Conservation (phyloP, 2,888 invertebrate species). For the Archaeoteleia sp. region DNA sequence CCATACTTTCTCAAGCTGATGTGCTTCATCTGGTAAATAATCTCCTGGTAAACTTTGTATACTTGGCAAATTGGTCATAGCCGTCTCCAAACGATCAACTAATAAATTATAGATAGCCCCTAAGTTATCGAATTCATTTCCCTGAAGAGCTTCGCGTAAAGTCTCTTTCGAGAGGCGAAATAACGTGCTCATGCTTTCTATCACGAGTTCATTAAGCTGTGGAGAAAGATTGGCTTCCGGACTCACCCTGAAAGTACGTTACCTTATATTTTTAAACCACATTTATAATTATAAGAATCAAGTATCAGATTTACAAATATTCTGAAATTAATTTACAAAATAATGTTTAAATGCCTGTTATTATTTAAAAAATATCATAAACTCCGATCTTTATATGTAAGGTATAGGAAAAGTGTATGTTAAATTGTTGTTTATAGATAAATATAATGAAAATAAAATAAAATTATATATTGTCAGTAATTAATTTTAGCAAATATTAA, state of each 20-base stretch:
- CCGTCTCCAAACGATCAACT: constrained; percentile 82
- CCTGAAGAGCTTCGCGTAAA: constrained; percentile 85
- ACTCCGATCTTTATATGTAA: too few relatives aligned
- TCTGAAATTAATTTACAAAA: too few relatives aligned
- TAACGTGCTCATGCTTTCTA: constrained; percentile 88
- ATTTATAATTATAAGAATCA: too few relatives aligned
- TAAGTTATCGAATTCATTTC: constrained; percentile 92
- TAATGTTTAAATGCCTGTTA: too few relatives aligned
- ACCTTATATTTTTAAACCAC: constrained; percentile 18
- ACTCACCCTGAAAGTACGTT: constrained; percentile 60
- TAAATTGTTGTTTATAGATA: too few relatives aligned
- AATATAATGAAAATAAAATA: too few relatives aligned
- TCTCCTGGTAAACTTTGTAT: constrained; percentile 72
- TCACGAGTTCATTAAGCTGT: constrained; percentile 81
- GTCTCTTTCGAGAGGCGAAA: constrained; percentile 85
- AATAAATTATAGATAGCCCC: constrained; percentile 95
- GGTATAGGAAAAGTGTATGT: too few relatives aligned
- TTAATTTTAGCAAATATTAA: too few relatives aligned
- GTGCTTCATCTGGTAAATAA: constrained; percentile 74
- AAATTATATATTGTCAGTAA: too few relatives aligned
- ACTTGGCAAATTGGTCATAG: constrained; percentile 70
- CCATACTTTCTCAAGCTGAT: constrained; percentile 79
- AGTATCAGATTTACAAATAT: too few relatives aligned
- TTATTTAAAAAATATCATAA: too few relatives aligned
- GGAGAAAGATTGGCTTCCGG: constrained; percentile 63